Base-by-base conservation (phyloP, 2,888 invertebrate genomes). In the Eudasyphora cyanicolor region DNA sequence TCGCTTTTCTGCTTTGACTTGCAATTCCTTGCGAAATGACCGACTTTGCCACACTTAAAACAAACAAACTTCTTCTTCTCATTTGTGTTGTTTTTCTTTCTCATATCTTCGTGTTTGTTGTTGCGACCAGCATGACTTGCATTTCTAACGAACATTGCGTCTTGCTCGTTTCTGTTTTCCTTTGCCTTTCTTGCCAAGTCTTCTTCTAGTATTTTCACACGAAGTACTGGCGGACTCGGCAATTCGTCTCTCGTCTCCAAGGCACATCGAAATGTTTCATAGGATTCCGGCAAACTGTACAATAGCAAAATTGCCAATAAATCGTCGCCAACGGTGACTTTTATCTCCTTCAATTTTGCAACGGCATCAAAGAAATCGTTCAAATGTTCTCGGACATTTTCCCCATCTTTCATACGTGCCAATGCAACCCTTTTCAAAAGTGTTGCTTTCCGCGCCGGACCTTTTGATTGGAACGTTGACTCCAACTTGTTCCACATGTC, bases 401-500 rank as follows among this genome's bases (percentile, higher is more conserved):
- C 84, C 0, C 86, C 87, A 24, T 90, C 88, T 27, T 78, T 74
- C 90, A 92, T 91, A 35, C 88, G 88, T 5, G 88, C 88, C 2
- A 90, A 79, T 4, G 88, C 87, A 2, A 92, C 82, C 60, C 88
- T 86, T 67, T 92, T 92, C 19, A 92, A 82, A 3, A 92, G 79
- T 1, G 89, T 91, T 0, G 91, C 92, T 76, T 92, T 92, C 64
- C 89, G 79, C 2, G 91, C 91, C 0, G 91, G 91, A 4, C 91
- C 91, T 57, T 86, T 87, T 21, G 91, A 91, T 79, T 90, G 87
- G 73, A 89, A 90, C 12, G 90, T 89, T 3, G 32, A 35, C 49
- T 89, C 75, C 19, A 92, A 82, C 82, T 88, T 92, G 6, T 81
- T 14, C 92, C 91, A 92, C 29, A 91, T 86, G 7, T 89, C 88